Evolutionary conservation across 2,888 invertebrate genomes (phyloP).

Genomic region (Nasonia oneida): DNA sequence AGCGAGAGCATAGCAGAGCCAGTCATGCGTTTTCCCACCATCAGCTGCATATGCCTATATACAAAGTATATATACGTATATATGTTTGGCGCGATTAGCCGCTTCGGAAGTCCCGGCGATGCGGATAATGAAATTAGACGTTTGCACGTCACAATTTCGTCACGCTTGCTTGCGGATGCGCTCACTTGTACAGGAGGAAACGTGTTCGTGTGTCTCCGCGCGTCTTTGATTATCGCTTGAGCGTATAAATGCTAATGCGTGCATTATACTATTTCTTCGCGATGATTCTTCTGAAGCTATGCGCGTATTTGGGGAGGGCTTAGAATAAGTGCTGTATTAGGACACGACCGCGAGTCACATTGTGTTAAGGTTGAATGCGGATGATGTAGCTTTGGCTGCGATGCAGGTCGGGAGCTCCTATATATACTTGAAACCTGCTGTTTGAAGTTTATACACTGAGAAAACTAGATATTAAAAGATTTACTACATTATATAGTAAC

Average conservation of each 20-base stretch:
- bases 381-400: too few species aligned
- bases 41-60: not conserved
- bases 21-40: conserved; percentile 35
- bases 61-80: not conserved
- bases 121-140: conserved; percentile 47
- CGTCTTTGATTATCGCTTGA: not conserved
- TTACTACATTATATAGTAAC: too few species aligned
- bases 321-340: not conserved
- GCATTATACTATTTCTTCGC: not conserved
- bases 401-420: too few species aligned
- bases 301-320: not conserved
- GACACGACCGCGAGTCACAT: not conserved
- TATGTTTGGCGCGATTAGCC: conserved; percentile 33
- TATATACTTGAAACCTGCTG: too few species aligned
- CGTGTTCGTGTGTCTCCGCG: not conserved
- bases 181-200: not conserved
- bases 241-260: conserved; percentile 25
- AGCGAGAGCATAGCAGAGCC: not conserved
- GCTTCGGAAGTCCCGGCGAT: conserved; percentile 26
- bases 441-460: too few species aligned
- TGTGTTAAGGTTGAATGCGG: not conserved
- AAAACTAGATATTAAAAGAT: too few species aligned
- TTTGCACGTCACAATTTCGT: conserved; percentile 34
- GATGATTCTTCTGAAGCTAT: not conserved
- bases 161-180: not conserved